Percentiles rank a stretch among this genome's conserved stretches.
Evolutionary conservation across 2,113 vertebrate species (phyloP).

Genomic region (Toxotes jaculatrix): DNA sequence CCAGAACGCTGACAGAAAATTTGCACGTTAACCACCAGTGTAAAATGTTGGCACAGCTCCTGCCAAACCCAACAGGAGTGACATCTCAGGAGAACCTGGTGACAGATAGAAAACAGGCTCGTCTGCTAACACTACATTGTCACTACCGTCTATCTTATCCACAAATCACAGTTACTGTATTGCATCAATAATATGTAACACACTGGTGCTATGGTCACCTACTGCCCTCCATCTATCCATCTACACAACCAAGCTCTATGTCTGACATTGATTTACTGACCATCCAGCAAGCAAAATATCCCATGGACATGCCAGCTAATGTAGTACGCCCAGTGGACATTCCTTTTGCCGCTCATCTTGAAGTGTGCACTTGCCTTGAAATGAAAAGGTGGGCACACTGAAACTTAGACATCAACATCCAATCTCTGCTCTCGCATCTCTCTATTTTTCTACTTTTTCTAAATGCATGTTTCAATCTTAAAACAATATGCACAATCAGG

Average conservation of each 20-base stretch:
- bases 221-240: conserved; percentile 36
- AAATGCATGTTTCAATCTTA: neutral
- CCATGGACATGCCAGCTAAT: conserved; percentile 58
- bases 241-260: conserved; percentile 26
- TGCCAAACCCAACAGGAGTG: conserved; percentile 36
- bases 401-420: neutral
- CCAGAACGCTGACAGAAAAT: neutral
- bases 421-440: neutral
- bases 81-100: conserved; percentile 36
- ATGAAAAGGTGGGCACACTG: conserved; percentile 2
- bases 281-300: conserved; percentile 58
- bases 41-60: conserved; percentile 24
- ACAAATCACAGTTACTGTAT: conserved; percentile 51
- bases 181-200: conserved; percentile 57
- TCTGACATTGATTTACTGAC: conserved; percentile 58
- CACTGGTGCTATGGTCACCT: conserved; percentile 44
- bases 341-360: conserved; percentile 33
- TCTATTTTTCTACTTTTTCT: too few species aligned
- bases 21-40: neutral
- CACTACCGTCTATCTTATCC: conserved; percentile 41
- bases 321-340: conserved; percentile 8
- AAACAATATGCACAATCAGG: neutral
- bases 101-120: conserved; percentile 55
- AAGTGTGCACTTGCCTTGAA: conserved; percentile 33
- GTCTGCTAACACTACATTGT: conserved; percentile 53